Evolutionary conservation across 2,888 invertebrate genomes (phyloP).

Genomic region (Chouioia cunea): DNA sequence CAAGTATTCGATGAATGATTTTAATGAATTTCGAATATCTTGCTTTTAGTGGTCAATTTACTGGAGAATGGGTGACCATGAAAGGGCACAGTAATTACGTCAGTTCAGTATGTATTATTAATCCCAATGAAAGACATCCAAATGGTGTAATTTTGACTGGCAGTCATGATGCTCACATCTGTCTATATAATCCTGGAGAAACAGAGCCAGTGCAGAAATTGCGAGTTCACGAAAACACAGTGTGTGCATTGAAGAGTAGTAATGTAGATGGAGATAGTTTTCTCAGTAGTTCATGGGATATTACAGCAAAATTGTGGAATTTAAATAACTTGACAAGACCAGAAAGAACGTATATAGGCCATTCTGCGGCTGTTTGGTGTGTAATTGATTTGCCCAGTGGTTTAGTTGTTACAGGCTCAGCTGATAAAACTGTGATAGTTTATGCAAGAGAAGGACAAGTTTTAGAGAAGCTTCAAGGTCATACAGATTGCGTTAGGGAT

Average conservation of each 20-base stretch:
- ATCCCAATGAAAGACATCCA: constrained; percentile 78
- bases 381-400: constrained; percentile 72
- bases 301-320: constrained; percentile 87
- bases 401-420: constrained; percentile 88
- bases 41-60: constrained; percentile 65
- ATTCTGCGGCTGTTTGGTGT: constrained; percentile 88
- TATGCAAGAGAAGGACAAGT: constrained; percentile 79
- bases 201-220: constrained; percentile 77
- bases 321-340: constrained; percentile 69
- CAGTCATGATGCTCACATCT: constrained; percentile 88
- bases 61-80: constrained; percentile 75
- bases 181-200: constrained; percentile 82
- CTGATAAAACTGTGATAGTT: constrained; percentile 89
- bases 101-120: constrained; percentile 82
- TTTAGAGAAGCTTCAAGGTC: constrained; percentile 74
- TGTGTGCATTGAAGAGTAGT: constrained; percentile 72
- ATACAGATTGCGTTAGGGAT: constrained; percentile 92
- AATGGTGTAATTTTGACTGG: constrained; percentile 88
- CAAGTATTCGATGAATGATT: constrained; percentile 9
- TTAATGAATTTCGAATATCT: constrained; percentile 15
- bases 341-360: constrained; percentile 32
- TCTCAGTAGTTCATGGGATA: constrained; percentile 94
- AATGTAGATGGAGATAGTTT: constrained; percentile 70
- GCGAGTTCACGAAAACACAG: constrained; percentile 83
- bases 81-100: constrained; percentile 90